phyloP scores from a whole-genome alignment of 2,888 invertebrate genomes.

The Actias luna region DNA sequence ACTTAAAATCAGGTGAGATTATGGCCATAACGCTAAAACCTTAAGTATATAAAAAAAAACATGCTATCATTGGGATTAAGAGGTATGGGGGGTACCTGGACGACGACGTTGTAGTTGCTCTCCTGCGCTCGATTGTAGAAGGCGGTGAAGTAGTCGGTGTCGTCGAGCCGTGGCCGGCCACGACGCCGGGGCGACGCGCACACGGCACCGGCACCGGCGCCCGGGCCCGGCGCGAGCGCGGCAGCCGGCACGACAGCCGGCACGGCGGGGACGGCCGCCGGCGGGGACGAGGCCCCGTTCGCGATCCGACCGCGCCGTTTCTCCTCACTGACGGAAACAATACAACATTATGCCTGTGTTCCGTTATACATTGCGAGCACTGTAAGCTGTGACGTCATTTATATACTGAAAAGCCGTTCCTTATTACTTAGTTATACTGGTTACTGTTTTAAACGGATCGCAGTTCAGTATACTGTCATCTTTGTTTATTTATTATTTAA shows the following conservation, averaged over 20 bases:
- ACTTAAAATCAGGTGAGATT: no score
- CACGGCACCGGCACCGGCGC: neutral
- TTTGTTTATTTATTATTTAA: no score
- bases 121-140: slow-evolving; percentile 59
- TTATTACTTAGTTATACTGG: no score
- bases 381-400: no score
- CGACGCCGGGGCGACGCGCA: slow-evolving; percentile 46
- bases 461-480: no score
- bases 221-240: neutral
- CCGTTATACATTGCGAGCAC: no score
- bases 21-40: no score
- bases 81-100: slow-evolving; percentile 60
- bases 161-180: slow-evolving; percentile 48
- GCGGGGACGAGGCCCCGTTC: slow-evolving; percentile 54
- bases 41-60: no score
- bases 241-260: neutral
- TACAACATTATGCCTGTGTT: slow-evolving; percentile 1
- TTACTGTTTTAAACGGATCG: no score
- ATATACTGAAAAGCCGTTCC: no score
- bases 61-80: no score
- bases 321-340: slow-evolving; percentile 40
- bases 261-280: slow-evolving; percentile 51
- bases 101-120: slow-evolving; percentile 58
- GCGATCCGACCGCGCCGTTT: slow-evolving; percentile 42
- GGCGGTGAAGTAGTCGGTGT: slow-evolving; percentile 64